Evolutionary conservation across 2,888 invertebrate species (phyloP).

Genomic region (Mycogona germanica): DNA sequence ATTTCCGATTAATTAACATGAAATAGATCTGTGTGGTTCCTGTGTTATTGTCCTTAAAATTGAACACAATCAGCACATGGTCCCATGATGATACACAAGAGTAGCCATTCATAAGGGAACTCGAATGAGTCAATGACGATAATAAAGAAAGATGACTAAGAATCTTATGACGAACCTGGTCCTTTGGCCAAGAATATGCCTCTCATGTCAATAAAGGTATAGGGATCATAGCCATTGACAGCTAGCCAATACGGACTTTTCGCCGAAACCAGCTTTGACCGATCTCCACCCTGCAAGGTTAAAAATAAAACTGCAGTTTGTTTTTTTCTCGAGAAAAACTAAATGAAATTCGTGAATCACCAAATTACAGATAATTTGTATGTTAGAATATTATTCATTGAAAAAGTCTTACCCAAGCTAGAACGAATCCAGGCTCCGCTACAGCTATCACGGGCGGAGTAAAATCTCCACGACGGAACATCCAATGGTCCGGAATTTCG

Average conservation of each 20-base stretch:
- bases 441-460: slow-evolving; percentile 15
- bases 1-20: too few species aligned
- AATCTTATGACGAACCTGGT: slow-evolving; percentile 13
- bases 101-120: too few species aligned
- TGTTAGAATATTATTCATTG: too few species aligned
- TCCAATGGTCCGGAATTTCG: slow-evolving; percentile 17
- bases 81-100: too few species aligned
- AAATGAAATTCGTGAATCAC: background rate
- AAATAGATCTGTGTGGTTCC: too few species aligned
- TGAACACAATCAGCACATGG: too few species aligned
- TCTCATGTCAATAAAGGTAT: slow-evolving; percentile 13
- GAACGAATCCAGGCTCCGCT: slow-evolving; percentile 15
- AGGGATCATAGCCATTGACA: slow-evolving; percentile 16
- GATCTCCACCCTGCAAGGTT: slow-evolving; percentile 13
- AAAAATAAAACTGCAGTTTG: too few species aligned
- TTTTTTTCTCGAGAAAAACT: background rate
- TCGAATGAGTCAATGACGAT: background rate
- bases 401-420: slow-evolving; percentile 11
- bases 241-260: slow-evolving; percentile 16
- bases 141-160: background rate
- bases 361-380: background rate
- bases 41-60: too few species aligned
- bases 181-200: slow-evolving; percentile 15
- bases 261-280: slow-evolving; percentile 14
- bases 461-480: slow-evolving; percentile 4